phyloP scores from a whole-genome alignment of 2,113 vertebrate genomes.

The Heterocephalus glaber region DNA sequence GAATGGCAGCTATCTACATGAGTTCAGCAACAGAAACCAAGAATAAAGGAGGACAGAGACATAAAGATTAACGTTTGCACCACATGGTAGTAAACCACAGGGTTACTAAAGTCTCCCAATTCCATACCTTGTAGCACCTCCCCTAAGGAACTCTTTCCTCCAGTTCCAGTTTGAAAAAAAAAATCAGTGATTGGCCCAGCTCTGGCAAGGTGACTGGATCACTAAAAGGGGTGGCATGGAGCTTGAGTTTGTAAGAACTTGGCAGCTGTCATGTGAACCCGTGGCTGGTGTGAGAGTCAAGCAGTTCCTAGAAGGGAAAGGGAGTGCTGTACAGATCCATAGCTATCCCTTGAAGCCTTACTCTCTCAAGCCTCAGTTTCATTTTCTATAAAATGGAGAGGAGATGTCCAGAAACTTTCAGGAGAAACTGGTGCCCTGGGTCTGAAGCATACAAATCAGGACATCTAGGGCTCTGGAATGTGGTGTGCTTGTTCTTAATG shows the following conservation, averaged over 20 bases:
- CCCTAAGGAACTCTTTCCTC: not conserved
- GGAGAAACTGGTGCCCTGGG: not conserved
- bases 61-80: not conserved
- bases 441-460: not conserved
- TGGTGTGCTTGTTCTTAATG: not conserved
- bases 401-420: not conserved
- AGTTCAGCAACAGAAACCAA: not conserved
- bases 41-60: not conserved
- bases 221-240: not conserved
- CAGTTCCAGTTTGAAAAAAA: not conserved
- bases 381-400: not conserved
- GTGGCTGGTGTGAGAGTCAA: not conserved
- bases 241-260: not conserved
- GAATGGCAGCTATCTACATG: not conserved
- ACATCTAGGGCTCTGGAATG: not conserved
- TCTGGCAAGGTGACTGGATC: not conserved
- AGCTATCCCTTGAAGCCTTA: not conserved
- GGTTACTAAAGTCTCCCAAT: not conserved
- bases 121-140: not conserved
- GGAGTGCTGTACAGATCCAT: no score
- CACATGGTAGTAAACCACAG: no score
- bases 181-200: not conserved
- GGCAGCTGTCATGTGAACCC: not conserved
- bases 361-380: not conserved
- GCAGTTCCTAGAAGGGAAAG: not conserved